Percentiles rank a stretch among this genome's conserved stretches.
Evolutionary conservation across 1,140 invertebrate species (phyloP).

Genomic region (Delia radicum): DNA sequence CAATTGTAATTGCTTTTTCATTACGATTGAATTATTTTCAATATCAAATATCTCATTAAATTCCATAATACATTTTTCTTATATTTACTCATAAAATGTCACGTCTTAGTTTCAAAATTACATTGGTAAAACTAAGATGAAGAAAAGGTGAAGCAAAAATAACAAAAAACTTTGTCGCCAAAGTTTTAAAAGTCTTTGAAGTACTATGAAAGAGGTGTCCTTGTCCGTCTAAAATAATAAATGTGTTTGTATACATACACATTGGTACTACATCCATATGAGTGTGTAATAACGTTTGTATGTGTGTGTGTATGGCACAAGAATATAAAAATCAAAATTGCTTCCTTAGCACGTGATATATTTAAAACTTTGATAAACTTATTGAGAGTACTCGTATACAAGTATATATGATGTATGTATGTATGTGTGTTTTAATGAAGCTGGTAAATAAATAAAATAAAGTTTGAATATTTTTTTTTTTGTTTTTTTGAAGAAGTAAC

Average conservation of each 20-base stretch:
- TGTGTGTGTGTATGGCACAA: background rate
- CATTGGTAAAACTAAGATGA: background rate
- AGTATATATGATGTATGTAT: background rate
- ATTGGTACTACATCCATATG: too few relatives aligned
- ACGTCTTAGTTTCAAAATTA: constrained; percentile 20
- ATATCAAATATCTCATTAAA: constrained; percentile 23
- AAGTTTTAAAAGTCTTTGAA: constrained; percentile 14
- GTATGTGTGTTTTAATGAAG: background rate
- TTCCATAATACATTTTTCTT: constrained; percentile 3
- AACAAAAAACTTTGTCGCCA: constrained; percentile 3
- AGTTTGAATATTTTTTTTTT: too few relatives aligned
- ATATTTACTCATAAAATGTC: constrained; percentile 5
- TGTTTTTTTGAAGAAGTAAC: too few relatives aligned
- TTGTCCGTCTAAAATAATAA: background rate
- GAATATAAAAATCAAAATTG: constrained; percentile 19
- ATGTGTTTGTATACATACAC: too few relatives aligned
- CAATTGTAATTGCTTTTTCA: background rate
- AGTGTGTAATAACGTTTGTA: background rate
- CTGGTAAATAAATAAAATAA: too few relatives aligned
- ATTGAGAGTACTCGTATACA: background rate
- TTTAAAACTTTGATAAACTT: constrained; percentile 2
- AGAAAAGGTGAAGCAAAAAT: background rate
- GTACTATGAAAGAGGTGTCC: background rate
- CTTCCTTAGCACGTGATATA: constrained; percentile 20
- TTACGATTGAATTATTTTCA: constrained; percentile 1